A percentile compares a stretch with the other conserved stretches of the same genome.
phyloP scores from a whole-genome alignment of 1,140 invertebrate species.

The Camponotus floridanus region DNA sequence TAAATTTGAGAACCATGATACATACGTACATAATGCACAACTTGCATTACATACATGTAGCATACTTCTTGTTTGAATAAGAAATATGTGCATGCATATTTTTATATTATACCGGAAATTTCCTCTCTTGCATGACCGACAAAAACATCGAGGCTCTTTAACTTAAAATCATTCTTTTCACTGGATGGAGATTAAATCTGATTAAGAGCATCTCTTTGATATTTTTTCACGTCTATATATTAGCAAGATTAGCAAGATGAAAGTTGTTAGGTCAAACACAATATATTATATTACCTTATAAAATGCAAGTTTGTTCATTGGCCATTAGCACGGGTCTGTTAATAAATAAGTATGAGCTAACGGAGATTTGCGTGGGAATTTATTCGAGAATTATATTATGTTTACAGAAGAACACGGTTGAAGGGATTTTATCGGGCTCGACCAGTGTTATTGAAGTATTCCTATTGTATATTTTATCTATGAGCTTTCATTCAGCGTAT shows the following conservation, averaged over 20 bases:
- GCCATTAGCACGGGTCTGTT: not conserved
- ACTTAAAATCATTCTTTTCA: not conserved
- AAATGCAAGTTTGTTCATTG: conserved; percentile 27
- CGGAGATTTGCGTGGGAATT: not conserved
- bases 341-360: conserved; percentile 44
- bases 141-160: not conserved
- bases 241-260: not conserved
- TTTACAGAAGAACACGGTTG: conserved; percentile 23
- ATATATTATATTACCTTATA: not conserved
- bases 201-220: not conserved
- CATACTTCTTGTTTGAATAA: not conserved
- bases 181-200: not conserved
- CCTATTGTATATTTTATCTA: conserved; percentile 8
- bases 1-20: not conserved
- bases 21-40: not conserved
- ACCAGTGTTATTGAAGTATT: conserved; percentile 21
- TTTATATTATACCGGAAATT: not conserved
- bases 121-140: too few relatives aligned
- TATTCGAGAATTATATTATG: conserved; percentile 11
- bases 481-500: conserved; percentile 13
- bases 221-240: not conserved
- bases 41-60: not conserved
- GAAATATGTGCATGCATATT: not conserved
- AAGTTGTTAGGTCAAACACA: not conserved
- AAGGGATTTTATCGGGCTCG: conserved; percentile 24